Base-by-base conservation (phyloP, 2,888 invertebrate species). In the Acleris cristana region DNA sequence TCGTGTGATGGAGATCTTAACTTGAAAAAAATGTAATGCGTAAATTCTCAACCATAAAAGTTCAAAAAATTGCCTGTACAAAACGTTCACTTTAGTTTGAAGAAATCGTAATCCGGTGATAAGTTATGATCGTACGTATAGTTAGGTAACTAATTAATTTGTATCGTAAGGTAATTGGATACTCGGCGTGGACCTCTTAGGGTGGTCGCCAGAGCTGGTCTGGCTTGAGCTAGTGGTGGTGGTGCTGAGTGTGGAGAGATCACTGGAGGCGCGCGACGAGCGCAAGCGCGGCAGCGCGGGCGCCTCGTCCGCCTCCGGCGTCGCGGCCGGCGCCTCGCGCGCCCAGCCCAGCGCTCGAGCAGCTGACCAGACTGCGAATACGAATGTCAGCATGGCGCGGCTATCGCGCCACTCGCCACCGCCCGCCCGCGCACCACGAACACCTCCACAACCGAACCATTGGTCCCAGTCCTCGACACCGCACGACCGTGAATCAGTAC, bases 331-430 rank as follows among this genome's bases (percentile, higher is more conserved):
- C 64, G 77, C 76, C 64, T 87, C 89, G 80, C 83, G 82, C 73
- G 86, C 78, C 89, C 88, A 89, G 79, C 92, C 89, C 79, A 95
- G 88, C 87, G 94, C 94, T 84, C 94, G 94, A 81, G 94, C 93
- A 74, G 93, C 92, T 79, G 94, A 93, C 95, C 94, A 95, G 88
- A 94, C 87, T 86, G 94, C 92, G 81, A 94, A 94, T 79, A 95
- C 92, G 80, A 95, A 85, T 81, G 94, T 94, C 87, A 95, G 88
- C 95, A 95, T 95, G 70, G 74, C 80, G 78, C 79, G 73, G 75
- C 84, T 89, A 88, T 76, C 88, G 85, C 74, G 82, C 83, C 81
- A 82, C 84, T 73, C 86, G 83, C 76, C 81, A 79, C 76, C 87
- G 77, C 80, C 85, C 79, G 74, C 82, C 82, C 84, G 77, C 83